Evolutionary conservation across 1,140 invertebrate genomes (phyloP).

Genomic region (Pseudomyrmex flavicornis): DNA sequence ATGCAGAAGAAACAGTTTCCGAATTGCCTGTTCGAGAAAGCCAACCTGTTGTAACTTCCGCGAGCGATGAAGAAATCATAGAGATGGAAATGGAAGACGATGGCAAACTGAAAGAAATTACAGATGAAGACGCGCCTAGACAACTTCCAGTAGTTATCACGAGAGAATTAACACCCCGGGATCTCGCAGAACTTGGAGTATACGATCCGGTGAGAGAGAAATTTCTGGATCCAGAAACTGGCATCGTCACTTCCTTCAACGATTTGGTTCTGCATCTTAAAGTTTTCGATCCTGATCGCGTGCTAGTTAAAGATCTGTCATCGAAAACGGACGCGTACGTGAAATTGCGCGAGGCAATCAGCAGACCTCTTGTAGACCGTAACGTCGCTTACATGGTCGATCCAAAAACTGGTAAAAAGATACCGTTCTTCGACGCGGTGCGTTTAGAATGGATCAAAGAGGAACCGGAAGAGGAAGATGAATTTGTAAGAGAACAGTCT

Average conservation of each 20-base stretch:
- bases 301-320: conserved; percentile 92
- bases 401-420: conserved; percentile 91
- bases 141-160: conserved; percentile 83
- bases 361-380: conserved; percentile 90
- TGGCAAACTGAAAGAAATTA: neutral
- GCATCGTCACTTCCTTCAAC: conserved; percentile 90
- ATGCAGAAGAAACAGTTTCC: neutral
- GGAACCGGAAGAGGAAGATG: neutral
- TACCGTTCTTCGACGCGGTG: conserved; percentile 94
- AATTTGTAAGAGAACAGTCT: neutral
- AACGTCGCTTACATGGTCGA: conserved; percentile 93
- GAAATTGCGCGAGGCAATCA: conserved; percentile 90
- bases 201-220: conserved; percentile 90
- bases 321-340: conserved; percentile 89
- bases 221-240: conserved; percentile 92
- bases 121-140: neutral
- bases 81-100: conserved; percentile 10
- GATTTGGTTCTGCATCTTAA: conserved; percentile 91
- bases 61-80: neutral
- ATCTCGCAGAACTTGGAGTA: conserved; percentile 89
- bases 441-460: conserved; percentile 88
- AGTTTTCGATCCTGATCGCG: conserved; percentile 90
- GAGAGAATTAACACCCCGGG: conserved; percentile 88
- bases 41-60: neutral
- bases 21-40: neutral